Conservation (phyloP, 2,888 invertebrate genomes). For the Brachylomia viminalis region DNA sequence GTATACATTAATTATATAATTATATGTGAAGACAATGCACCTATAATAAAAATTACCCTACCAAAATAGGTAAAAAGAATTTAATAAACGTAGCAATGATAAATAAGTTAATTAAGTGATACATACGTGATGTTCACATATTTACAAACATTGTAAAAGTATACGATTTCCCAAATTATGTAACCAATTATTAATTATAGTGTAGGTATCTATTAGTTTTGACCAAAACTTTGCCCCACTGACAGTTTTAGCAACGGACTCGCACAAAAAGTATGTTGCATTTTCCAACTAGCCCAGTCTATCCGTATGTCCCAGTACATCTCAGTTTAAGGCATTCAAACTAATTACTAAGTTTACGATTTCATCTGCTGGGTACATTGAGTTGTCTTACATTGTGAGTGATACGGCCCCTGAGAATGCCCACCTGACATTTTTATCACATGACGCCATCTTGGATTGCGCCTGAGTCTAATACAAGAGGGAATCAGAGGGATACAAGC, state of each 20-base stretch:
- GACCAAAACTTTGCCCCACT: not conserved
- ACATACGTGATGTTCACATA: too few relatives aligned
- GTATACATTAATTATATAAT: too few relatives aligned
- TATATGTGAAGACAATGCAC: too few relatives aligned
- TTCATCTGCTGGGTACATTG: conserved; percentile 74
- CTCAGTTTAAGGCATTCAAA: conserved; percentile 72
- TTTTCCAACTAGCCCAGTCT: not conserved
- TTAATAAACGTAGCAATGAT: too few relatives aligned
- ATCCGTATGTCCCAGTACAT: conserved; percentile 51
- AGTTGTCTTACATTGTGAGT: conserved; percentile 77
- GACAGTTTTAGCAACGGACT: not conserved
- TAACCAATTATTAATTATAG: too few relatives aligned
- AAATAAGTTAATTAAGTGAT: too few relatives aligned
- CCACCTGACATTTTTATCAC: conserved; percentile 71
- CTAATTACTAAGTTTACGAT: conserved; percentile 84
- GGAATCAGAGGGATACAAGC: conserved; percentile 25
- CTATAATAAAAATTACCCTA: too few relatives aligned
- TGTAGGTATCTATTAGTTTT: not conserved
- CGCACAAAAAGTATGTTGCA: not conserved
- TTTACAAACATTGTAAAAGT: too few relatives aligned
- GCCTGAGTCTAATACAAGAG: conserved; percentile 36
- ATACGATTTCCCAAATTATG: too few relatives aligned
- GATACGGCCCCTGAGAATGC: conserved; percentile 62
- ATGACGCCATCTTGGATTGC: conserved; percentile 70
- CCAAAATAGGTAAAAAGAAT: too few relatives aligned